Percentiles rank a stretch among this genome's conserved stretches.
These are phyloP conservation scores for Laspeyria flexula DNA, from an alignment of 2,888 invertebrate genomes.

Conservation along the genomic window DNA sequence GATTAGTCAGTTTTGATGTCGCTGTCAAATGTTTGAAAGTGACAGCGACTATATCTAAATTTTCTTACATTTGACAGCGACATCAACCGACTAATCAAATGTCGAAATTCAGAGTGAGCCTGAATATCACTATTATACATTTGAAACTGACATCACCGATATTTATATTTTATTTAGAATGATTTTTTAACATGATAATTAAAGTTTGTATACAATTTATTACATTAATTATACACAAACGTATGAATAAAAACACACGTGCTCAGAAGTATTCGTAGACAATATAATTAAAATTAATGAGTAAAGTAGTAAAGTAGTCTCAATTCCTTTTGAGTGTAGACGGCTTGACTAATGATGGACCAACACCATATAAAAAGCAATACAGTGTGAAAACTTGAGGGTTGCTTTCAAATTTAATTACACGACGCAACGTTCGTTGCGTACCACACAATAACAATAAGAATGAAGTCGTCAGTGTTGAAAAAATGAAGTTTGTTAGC, in stretches of 20 bases:
- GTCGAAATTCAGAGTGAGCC: too few relatives aligned
- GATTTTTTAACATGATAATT: too few relatives aligned
- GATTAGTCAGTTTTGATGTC: too few relatives aligned
- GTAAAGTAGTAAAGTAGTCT: constrained; percentile 6
- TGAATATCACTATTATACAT: too few relatives aligned
- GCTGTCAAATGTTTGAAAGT: too few relatives aligned
- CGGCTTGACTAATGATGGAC: constrained; percentile 36
- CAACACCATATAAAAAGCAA: constrained; percentile 18
- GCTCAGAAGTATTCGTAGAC: constrained; percentile 9
- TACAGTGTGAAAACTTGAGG: constrained; percentile 18
- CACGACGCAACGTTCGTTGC: constrained; percentile 12
- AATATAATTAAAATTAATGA: constrained; percentile 47
- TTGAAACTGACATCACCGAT: too few relatives aligned
- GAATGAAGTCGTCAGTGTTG: constrained; percentile 9
- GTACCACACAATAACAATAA: constrained; percentile 2
- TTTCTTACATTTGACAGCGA: too few relatives aligned
- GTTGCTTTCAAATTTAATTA: constrained; percentile 36
- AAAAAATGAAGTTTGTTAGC: constrained; percentile 9
- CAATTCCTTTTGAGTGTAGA: constrained; percentile 22
- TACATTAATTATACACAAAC: too few relatives aligned
- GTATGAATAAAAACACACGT: background rate
- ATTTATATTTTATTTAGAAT: too few relatives aligned
- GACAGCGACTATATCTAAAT: too few relatives aligned
- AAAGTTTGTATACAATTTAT: too few relatives aligned
- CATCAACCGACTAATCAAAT: too few relatives aligned